Evolutionary conservation across 2,888 invertebrate genomes (phyloP), one percentile per base, ranked within the genome.

Genomic region (Tinea trinotella): DNA sequence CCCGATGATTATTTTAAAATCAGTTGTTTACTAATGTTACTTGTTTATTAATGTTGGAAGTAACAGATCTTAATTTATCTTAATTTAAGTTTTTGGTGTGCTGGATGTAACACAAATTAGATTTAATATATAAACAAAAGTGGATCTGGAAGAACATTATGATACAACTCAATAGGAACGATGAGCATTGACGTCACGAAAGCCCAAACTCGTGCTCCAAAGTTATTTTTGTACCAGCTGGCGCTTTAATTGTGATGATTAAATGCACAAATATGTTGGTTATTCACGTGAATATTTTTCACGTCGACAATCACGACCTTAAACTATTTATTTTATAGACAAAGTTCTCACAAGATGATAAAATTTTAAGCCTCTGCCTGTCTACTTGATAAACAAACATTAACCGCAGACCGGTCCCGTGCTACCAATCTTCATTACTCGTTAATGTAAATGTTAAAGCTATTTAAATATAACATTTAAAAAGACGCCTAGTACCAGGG

Each of bases 221-320:
- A 48, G 71, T 68, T 79, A 79, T 78, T 80, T 79, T 59, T 62
- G 69, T 71, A 66, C 61, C 63, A 64, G 62, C 64, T 65, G 71
- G 40, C 40, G 40, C 6, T 40, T 40, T 40, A 40, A 40, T 67
- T 70, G 67, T 67, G 66, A 73, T 74, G 75, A 76, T 71, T 70
- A 73, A 71, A 66, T 72, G 60, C 65, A 68, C 71, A 72, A 74
- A 75, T 71, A 68, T 67, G 71, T 65, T 64, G 60, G 70, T 70
- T 57, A 76, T 79, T 7, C 30, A 30, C 30, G 30, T 30, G 30
- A 30, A 22, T 7, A 22, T 5, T 22, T 22, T 22, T 22, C 22
- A 22, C 22, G 22, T 22, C 22, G 7, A 22, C 22, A 22, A 30
- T 30, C 9, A 30, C 7, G 30, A 30, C 30, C 30, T 30, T 30